phyloP scores from a whole-genome alignment of 2,797 vertebrate genomes.

The Rhabdomys pumilio region DNA sequence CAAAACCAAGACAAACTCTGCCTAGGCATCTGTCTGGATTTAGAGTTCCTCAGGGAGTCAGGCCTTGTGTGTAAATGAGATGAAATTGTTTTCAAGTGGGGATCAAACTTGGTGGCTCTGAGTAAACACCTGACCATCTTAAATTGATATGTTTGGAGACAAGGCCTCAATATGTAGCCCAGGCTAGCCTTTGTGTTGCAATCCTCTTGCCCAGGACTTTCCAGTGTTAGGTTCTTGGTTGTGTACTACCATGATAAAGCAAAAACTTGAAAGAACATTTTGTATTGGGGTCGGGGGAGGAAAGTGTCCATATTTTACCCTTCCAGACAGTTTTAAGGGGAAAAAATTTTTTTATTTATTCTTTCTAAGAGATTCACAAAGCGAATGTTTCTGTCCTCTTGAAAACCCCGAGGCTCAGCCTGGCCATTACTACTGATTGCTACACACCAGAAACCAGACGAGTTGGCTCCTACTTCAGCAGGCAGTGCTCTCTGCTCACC shows the following conservation, averaged over 20 bases:
- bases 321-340: neutral
- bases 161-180: neutral
- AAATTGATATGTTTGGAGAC: neutral
- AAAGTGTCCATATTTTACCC: neutral
- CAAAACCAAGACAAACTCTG: neutral
- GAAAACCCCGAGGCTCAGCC: neutral
- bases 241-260: neutral
- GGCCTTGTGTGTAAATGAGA: neutral
- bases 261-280: neutral
- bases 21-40: neutral
- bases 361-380: neutral
- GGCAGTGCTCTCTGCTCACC: accelerated
- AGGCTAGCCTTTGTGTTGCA: neutral
- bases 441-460: too few relatives aligned
- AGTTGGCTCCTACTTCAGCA: accelerated
- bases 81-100: neutral
- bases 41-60: neutral
- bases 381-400: neutral
- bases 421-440: neutral
- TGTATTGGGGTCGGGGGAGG: neutral
- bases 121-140: neutral
- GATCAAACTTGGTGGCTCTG: neutral
- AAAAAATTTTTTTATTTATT: neutral
- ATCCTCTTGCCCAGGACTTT: neutral
- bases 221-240: neutral